These are phyloP conservation scores for Gymnocypris eckloni DNA, from an alignment of 2,797 vertebrate species.

Conservation along the genomic window DNA sequence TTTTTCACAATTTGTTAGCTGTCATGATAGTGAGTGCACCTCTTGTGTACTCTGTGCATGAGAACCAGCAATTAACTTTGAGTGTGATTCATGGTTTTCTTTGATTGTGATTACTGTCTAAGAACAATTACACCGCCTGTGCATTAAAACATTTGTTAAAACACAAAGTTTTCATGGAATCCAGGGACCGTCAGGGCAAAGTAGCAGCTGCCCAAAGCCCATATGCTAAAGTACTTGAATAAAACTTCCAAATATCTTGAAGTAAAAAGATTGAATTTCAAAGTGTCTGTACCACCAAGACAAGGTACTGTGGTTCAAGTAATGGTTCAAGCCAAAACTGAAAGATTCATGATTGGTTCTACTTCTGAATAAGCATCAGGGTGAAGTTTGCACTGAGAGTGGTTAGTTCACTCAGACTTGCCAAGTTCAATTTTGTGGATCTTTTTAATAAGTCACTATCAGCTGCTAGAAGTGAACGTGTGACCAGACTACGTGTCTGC, in stretches of 20 bases:
- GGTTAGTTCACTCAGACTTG: conserved; percentile 10
- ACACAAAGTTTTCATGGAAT: not conserved
- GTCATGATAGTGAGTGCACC: not conserved
- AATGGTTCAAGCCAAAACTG: not conserved
- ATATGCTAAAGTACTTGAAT: not conserved
- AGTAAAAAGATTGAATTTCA: not conserved
- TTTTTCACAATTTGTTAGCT: not conserved
- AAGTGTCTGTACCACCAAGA: not conserved
- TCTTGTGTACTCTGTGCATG: not conserved
- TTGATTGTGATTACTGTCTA: conserved; percentile 11
- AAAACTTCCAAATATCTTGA: not conserved
- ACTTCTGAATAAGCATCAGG: conserved; percentile 2
- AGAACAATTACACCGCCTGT: not conserved
- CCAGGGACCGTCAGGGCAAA: not conserved
- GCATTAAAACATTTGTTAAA: not conserved
- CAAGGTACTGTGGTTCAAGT: not conserved
- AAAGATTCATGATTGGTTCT: conserved; percentile 5
- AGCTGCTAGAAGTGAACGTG: not conserved
- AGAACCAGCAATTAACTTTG: not conserved
- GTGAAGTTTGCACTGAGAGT: not conserved
- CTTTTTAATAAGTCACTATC: conserved; percentile 1
- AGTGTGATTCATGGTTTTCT: not conserved
- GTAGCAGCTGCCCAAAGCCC: not conserved
- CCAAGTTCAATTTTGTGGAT: not conserved
- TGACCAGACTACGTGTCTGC: not conserved